A percentile compares a stretch with the other conserved stretches of the same genome.
These are phyloP conservation scores for Styela plicata DNA, from an alignment of 23 tunicate species.

Conservation along the genomic window DNA sequence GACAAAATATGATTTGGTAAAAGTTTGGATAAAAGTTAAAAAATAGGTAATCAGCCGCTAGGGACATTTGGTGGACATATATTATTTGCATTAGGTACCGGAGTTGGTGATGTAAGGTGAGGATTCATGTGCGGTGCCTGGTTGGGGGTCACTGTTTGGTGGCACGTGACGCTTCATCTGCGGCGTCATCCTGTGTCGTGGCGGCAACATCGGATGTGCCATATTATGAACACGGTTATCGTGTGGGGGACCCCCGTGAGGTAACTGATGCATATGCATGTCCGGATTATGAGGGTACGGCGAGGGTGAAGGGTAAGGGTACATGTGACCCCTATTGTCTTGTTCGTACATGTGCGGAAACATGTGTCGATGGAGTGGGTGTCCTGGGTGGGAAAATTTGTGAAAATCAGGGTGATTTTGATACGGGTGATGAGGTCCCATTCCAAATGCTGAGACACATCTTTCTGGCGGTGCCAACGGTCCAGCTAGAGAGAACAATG, in stretches of 20 bases:
- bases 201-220: not conserved
- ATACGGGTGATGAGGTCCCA: constrained; percentile 39
- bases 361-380: constrained; percentile 9
- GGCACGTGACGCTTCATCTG: not conserved
- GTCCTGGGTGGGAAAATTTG: not conserved
- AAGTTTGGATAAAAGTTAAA: no score
- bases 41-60: no score
- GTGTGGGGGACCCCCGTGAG: constrained; percentile 6
- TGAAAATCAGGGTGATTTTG: constrained; percentile 25
- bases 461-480: constrained; percentile 48
- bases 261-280: constrained; percentile 1
- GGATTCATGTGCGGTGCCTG: not conserved
- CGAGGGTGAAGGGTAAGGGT: constrained; percentile 21
- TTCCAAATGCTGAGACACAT: constrained; percentile 18
- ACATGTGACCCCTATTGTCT: not conserved
- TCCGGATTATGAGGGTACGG: constrained; percentile 4
- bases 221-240: not conserved
- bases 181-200: not conserved
- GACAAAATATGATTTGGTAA: no score
- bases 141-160: not conserved
- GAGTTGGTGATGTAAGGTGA: not conserved
- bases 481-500: constrained; percentile 85
- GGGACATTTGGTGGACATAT: no score
- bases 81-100: no score
- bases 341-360: constrained; percentile 27